Percentiles rank a stretch among this genome's conserved stretches.
Evolutionary conservation across 2,888 invertebrate genomes (phyloP).

Genomic region (Erebia palarica): DNA sequence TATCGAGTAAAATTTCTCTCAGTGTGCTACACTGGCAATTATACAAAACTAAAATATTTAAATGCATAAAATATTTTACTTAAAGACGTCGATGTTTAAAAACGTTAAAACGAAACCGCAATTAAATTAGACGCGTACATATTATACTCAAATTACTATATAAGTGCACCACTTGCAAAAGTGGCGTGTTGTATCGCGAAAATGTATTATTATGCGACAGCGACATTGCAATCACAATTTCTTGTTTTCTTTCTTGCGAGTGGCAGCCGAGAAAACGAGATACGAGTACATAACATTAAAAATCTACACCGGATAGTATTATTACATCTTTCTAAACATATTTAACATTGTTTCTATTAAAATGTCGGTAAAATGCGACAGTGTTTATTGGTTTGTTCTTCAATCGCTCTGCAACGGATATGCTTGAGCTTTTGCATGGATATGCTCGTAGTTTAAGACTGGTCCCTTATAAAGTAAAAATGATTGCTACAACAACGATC

Average conservation of each 20-base stretch:
- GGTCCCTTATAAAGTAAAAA: no score
- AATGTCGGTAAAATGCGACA: no score
- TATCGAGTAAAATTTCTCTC: not conserved
- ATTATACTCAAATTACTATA: conserved; percentile 7
- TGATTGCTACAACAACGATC: no score
- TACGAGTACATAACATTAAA: not conserved
- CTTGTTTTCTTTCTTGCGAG: conserved; percentile 18
- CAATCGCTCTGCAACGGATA: no score
- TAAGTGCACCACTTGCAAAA: conserved; percentile 6
- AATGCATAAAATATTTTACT: no score
- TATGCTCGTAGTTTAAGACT: no score
- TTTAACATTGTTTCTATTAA: no score
- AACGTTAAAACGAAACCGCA: not conserved
- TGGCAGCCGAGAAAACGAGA: conserved; percentile 8
- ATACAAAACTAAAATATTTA: not conserved
- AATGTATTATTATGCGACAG: conserved; percentile 18
- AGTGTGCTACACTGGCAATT: not conserved
- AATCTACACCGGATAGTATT: not conserved
- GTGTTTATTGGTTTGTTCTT: no score
- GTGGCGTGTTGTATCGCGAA: conserved; percentile 10
- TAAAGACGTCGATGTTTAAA: not conserved
- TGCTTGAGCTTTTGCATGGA: no score
- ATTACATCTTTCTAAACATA: not conserved
- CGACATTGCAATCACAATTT: conserved; percentile 12
- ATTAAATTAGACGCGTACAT: not conserved